Base-by-base conservation (phyloP, 92 coral and sea anemone genomes). In the Diadumene lineata region DNA sequence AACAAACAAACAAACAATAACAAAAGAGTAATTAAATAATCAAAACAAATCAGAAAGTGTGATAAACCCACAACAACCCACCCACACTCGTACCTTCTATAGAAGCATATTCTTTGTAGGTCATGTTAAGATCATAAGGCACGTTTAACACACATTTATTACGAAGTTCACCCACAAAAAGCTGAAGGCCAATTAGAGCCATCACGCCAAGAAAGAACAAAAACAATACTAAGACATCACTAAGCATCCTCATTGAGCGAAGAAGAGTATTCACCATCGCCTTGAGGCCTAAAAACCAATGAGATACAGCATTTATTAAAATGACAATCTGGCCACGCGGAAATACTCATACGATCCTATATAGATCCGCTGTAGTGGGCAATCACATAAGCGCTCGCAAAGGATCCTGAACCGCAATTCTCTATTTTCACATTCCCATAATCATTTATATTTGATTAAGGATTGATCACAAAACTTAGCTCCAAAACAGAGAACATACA, bases 241-340 rank as follows among this genome's bases (percentile, higher is more conserved):
- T 85, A 11, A 93, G 76, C 91, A 88, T 82, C 81, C 87, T 84
- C 92, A 93, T 74, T 4, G 98, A 93, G 10, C 87, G 92, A 24
- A 93, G 80, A 43, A 93, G 82, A 27, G 97, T 93, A 83, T 93
- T 93, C 26, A 93, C 98, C 89, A 93, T 88, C 2, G 97, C 90
- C 76, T 89, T 89, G 38, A 53, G 60, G 19, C 60, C 60, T 53
- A 4, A 4, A 23, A 23, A 53, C 51, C 9, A 44, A 9, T 8
- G 51, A 17, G n/a, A n/a, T n/a, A 44, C 10, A 44, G 51, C 9
- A 8, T 44, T 44, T 8, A 44, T 44, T 44, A 44, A 17, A 44
- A 8, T 8, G 9, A 17, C 9, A 44, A 44, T 44, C 51, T n/a
- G n/a, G n/a, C n/a, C n/a, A n/a, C n/a, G n/a, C n/a, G n/a, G n/a